Evolutionary conservation across 2,888 invertebrate genomes (phyloP), one percentile per base, ranked within the genome.

Genomic region (Nezara viridula): DNA sequence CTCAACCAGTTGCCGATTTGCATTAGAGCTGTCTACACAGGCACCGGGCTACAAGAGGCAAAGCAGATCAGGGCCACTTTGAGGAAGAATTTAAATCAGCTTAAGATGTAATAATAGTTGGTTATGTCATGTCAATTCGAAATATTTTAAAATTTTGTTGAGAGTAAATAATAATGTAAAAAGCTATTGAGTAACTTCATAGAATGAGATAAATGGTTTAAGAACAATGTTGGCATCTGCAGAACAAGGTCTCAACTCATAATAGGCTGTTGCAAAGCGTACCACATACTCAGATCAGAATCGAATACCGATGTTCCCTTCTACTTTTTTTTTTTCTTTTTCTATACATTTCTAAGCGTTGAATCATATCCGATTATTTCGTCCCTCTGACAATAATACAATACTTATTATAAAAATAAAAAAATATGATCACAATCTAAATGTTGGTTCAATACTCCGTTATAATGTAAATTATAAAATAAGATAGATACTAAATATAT

Each of bases 11-110:
- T 73, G 32, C 37, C 66, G 27, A 73, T 73, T 73, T 73, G 32
- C 66, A 73, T 73, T 73, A 73, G 21, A 73, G 32, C 66, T 73
- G 66, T 73, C 32, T 19, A 73, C 19, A 73, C 7, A 73, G 66
- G 14, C 60, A 55, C 55, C 55, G 14, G 55, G 27, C 32, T 32
- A 37, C 66, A 32, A 37, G 6, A 21, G 6, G 32, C 2, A 21
- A 0, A 19, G 32, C 19, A 37, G 66, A 73, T 73, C 6, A 73
- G 66, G 24, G 7, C 5, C 66, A 37, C 19, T 73, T 19, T 37
- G 2, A 16, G 66, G 3, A 32, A 19, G 19, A 24, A 73, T 32
- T 37, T 73, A 37, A 73, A 73, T 73, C 19, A 37, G 37, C 66
- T 37, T 7, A 73, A 5, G 37, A 21, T 37, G 27, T 19, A 19